Evolutionary conservation across 2,113 vertebrate species (phyloP), one percentile per base, ranked within the genome.

Genomic region (Pagrus major): DNA sequence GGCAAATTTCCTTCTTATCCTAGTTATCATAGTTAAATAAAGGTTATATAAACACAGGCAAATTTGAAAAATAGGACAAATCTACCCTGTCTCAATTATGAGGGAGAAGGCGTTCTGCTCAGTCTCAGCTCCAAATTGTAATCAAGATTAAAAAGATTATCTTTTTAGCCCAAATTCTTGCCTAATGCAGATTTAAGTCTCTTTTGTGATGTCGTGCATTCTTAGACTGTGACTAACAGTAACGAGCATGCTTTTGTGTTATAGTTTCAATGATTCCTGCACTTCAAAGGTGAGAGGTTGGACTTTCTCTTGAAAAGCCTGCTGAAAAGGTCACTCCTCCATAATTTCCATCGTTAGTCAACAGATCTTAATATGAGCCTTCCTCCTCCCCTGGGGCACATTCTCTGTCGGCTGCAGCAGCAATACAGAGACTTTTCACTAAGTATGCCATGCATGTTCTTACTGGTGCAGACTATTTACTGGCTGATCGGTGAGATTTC

Each of bases 391-490:
- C 88, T 64, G 25, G 20, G 86, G 93, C 91, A 78, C 84, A 91
- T 92, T 93, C 85, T 87, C 81, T 15, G 18, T 85, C 78, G 81
- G 78, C 84, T 23, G 88, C 79, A 52, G 73, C 71, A 81, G 72
- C 80, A 60, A 46, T 16, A 86, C 78, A 91, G 77, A 67, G 23
- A 81, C 52, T 58, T 84, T 61, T 69, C 55, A 33, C 46, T 60
- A 90, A 91, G 73, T 76, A 94, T 91, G 80, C 80, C 39, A 20
- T 89, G 70, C 91, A 61, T 89, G 93, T 94, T 91, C 73, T 80
- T 87, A 91, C 93, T 91, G 91, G 92, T 80, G 66, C 52, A 6
- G 76, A 33, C 72, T 78, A 64, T 87, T 86, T 60, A 83, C 76
- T 59, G 15, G 42, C 80, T 69, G 3, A 86, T 76, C 5, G 37